Conservation (phyloP, 1,140 invertebrate genomes). For the Drosophila virilis region DNA sequence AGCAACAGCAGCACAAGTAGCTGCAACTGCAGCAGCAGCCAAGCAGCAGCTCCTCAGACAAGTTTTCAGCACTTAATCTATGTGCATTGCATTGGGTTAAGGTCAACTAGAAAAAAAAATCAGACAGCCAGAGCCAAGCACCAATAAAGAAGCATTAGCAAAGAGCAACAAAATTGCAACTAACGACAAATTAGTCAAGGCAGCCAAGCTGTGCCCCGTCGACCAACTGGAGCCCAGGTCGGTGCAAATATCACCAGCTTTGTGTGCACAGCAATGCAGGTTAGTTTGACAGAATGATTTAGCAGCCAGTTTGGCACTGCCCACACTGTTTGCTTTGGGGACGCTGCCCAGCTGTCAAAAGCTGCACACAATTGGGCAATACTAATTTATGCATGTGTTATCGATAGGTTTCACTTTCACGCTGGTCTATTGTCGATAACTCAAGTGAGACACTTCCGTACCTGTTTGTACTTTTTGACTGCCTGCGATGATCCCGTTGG, state of each 20-base stretch:
- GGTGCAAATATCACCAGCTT: constrained; percentile 29
- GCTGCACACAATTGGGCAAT: constrained; percentile 10
- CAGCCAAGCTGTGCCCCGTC: constrained; percentile 20
- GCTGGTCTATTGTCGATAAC: constrained; percentile 3
- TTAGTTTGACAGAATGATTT: constrained; percentile 21
- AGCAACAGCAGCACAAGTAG: constrained; percentile 10
- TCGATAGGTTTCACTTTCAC: constrained; percentile 51
- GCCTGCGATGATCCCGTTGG: constrained; percentile 23
- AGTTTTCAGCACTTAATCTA: constrained; percentile 80
- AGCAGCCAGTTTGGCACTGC: constrained; percentile 10
- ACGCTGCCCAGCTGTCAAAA: not conserved
- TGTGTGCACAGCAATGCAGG: constrained; percentile 3
- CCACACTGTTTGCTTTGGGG: not conserved
- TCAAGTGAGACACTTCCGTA: constrained; percentile 63
- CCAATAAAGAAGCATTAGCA: constrained; percentile 56
- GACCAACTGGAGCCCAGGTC: constrained; percentile 12
- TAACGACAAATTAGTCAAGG: constrained; percentile 53
- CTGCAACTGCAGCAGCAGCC: constrained; percentile 40
- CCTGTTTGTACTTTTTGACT: constrained; percentile 42
- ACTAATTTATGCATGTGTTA: constrained; percentile 31
- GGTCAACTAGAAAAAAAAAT: constrained; percentile 83
- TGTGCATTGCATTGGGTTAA: constrained; percentile 81
- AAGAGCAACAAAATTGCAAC: constrained; percentile 51
- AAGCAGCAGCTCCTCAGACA: constrained; percentile 68
- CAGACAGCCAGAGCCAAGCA: constrained; percentile 48